Evolutionary conservation across 2,113 vertebrate species (phyloP), one percentile per base, ranked within the genome.

Genomic region (Phyllopteryx taeniolatus): DNA sequence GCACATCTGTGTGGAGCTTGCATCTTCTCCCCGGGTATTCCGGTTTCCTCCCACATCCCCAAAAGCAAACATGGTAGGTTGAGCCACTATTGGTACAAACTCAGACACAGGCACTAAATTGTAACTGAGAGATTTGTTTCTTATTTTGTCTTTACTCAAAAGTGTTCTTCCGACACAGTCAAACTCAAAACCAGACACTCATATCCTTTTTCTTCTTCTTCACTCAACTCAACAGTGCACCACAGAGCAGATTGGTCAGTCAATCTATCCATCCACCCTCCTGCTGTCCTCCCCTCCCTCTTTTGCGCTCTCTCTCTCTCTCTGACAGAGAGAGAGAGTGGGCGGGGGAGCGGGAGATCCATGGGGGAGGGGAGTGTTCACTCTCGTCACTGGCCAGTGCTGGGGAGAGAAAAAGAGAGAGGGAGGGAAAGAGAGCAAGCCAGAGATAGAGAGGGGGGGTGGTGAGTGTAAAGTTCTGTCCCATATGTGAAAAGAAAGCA

Each of bases 401-500:
- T 76, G 63, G 77, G 79, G 74, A 47, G 78, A 74, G 80, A 72
- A 80, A 79, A 77, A 63, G 78, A 51, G 72, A 31, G 70, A 47
- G 64, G 54, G 67, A 9, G 63, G 73, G 59, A n/a, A 79, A 68
- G 83, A 73, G 86, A 63, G 80, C 62, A 72, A 7, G 84, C 56
- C 76, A 20, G 67, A 63, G 77, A 44, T 76, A 11, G 72, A 74
- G 75, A 6, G 72, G 67, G 74, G 68, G 71, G 27, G 79, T 63
- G 67, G 67, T 66, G 78, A 76, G 83, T 73, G 85, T 69, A 47
- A 79, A 90, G 79, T 88, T 81, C 80, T 87, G 91, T 92, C 89
- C 91, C 91, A 91, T 92, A 91, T 90, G 90, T 93, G 91, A 20
- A 80, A 88, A 90, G 89, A 88, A 88, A 88, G 80, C 91, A 79